Base-by-base conservation (phyloP, 1,140 invertebrate genomes). In the Dinoponera quadriceps region DNA sequence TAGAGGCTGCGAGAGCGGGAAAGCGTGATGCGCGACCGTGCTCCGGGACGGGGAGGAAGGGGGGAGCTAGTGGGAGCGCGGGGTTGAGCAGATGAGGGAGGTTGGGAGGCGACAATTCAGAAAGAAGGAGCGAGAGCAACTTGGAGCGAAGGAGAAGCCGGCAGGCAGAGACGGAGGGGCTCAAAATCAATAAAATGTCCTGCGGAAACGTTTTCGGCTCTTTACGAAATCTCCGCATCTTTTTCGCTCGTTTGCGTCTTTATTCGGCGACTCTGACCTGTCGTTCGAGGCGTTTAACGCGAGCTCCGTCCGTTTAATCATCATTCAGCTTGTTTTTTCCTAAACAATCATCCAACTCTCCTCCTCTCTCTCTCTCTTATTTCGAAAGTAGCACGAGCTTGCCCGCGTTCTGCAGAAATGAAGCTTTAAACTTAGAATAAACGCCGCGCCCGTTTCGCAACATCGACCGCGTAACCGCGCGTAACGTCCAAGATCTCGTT, bases 121-220 rank as follows among this genome's bases (percentile, higher is more conserved):
- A 88, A 82, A 84, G 65, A 87, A 86, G 77, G 44, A 82, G 59
- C 57, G 80, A 89, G 85, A 83, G 83, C 65, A 55, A 90, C 81
- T 87, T 87, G 84, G 85, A 85, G 66, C 62, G 85, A 87, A 82
- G 63, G 54, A 85, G 84, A 48, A 81, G 83, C 73, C 59, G 85
- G 75, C 88, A 86, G 57, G 81, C 82, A 88, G 84, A 85, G 81
- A 82, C 87, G 87, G 78, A 89, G 89, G 85, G 62, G 72, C 63
- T 91, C 88, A 91, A 73, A 85, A 93, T 93, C 92, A 91, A 93
- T 93, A 93, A 93, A 93, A 93, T 92, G 91, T 91, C 90, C 89
- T 87, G 90, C 88, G 89, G 90, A 92, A 93, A 90, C 84, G 83
- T 88, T 92, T 91, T 90, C 87, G 82, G 85, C 82, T 88, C 86